Conservation (phyloP, 2,888 invertebrate genomes). For the Callimorpha dominula region DNA sequence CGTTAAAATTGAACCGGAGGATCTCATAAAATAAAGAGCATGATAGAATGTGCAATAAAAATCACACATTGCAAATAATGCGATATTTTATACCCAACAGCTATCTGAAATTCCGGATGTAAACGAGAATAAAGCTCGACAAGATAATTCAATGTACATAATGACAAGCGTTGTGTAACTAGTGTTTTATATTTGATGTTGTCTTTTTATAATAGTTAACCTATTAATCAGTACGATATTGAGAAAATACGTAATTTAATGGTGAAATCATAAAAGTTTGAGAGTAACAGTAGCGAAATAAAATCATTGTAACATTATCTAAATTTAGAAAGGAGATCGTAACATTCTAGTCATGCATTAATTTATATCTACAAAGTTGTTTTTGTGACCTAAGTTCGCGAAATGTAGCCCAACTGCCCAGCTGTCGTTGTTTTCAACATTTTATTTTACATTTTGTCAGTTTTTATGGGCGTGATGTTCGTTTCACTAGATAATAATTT, state of each 20-base stretch:
- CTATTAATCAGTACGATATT: no score
- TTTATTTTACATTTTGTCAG: slow-evolving; percentile 62
- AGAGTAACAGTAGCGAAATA: not conserved
- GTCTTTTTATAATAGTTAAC: not conserved
- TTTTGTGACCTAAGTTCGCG: slow-evolving; percentile 57
- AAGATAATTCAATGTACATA: not conserved
- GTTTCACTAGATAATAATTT: slow-evolving; percentile 52
- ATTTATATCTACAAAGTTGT: slow-evolving; percentile 55
- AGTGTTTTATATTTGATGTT: not conserved
- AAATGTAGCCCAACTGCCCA: slow-evolving; percentile 54
- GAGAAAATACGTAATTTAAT: no score
- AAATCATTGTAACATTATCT: slow-evolving; percentile 33
- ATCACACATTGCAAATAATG: slow-evolving; percentile 42
- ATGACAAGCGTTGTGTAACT: not conserved
- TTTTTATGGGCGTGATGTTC: slow-evolving; percentile 51
- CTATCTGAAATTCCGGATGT: slow-evolving; percentile 19
- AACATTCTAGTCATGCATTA: slow-evolving; percentile 47
- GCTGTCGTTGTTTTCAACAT: slow-evolving; percentile 65
- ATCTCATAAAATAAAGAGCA: slow-evolving; percentile 39
- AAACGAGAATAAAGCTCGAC: not conserved
- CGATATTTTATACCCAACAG: slow-evolving; percentile 30
- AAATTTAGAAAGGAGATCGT: slow-evolving; percentile 32
- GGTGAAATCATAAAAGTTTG: no score
- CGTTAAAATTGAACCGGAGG: slow-evolving; percentile 45
- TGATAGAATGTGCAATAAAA: slow-evolving; percentile 39